Percentiles rank a stretch among this genome's conserved stretches.
Conservation (phyloP, 2,113 vertebrate species). For the Opisthocomus hoazin region DNA sequence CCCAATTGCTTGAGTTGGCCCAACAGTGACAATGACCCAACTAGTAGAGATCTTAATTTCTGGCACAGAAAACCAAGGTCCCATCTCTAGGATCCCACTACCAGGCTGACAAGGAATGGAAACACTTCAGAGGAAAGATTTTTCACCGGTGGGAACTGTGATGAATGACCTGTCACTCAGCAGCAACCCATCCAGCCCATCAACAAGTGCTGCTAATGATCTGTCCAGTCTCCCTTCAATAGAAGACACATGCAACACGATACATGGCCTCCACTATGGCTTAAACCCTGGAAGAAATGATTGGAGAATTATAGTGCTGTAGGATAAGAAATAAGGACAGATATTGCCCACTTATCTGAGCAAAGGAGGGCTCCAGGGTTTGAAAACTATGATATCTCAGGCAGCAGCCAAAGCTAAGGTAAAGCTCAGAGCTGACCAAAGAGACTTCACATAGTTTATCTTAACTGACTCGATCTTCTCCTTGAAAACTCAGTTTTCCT, state of each 20-base stretch:
- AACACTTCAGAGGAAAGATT: background rate
- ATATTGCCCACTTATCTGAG: rapidly evolving
- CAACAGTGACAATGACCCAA: background rate
- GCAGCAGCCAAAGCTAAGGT: background rate
- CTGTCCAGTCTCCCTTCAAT: background rate
- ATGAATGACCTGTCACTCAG: background rate
- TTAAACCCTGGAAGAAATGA: background rate
- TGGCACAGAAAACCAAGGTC: background rate
- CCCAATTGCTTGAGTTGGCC: background rate
- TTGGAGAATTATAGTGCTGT: background rate
- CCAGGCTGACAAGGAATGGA: background rate
- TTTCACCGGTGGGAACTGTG: rapidly evolving
- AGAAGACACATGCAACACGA: background rate
- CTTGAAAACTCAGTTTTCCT: background rate
- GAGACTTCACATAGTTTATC: background rate
- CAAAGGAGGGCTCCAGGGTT: background rate
- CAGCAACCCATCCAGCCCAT: background rate
- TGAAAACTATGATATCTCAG: background rate
- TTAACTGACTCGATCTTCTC: background rate
- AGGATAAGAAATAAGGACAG: background rate
- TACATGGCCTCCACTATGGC: background rate
- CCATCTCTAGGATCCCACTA: background rate
- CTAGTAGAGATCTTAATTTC: background rate
- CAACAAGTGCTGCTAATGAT: background rate
- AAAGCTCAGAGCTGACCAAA: background rate